Evolutionary conservation across 2,888 invertebrate genomes (phyloP), one percentile per base, ranked within the genome.

Genomic region (Dicyrtoma fusca): DNA sequence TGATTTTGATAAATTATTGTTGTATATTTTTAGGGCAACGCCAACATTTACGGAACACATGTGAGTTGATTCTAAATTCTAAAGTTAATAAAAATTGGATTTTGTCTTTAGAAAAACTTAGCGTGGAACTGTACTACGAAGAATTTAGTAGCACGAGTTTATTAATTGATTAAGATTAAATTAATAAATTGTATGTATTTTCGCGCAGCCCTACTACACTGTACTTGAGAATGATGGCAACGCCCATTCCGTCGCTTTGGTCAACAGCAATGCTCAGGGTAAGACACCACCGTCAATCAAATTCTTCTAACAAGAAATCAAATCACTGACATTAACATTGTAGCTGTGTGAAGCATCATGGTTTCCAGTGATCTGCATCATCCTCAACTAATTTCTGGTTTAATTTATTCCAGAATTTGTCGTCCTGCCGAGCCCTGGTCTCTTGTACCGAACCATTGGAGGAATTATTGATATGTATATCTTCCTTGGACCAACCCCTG

Each of bases 251-350:
- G 89, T 92, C 25, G 87, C 92, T 44, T 86, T 94, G 11, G 85
- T 92, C n/a, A 94, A 94, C 82, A 91, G 92, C 81, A 92, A 94
- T 83, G 91, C 93, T 47, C 92, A 92, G 90, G 92, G 92, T 92
- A 86, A 82, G 84, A 34, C 3, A 34, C 8, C 8, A 34, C 3
- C 34, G n/a, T n/a, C n/a, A n/a, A n/a, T n/a, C 8, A 19, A 10
- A 23, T 19, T 57, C 10, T 23, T 11, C 19, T 64, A 34, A 34
- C 34, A 34, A 34, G 34, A 34, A 34, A 34, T n/a, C 69, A 59
- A n/a, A n/a, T 83, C 83, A 49, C 84, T 92, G 94, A 94, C 82
- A 86, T 93, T 25, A 88, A 91, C 17, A 83, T 94, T 34, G 34
- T 34, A 34, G 4, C 34, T 8, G 8, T 34, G 34, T 3, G 8